Percentiles rank a stretch among this genome's conserved stretches.
These are phyloP conservation scores for Papilio xuthus DNA, from an alignment of 1,140 invertebrate genomes.

Conservation along the genomic window DNA sequence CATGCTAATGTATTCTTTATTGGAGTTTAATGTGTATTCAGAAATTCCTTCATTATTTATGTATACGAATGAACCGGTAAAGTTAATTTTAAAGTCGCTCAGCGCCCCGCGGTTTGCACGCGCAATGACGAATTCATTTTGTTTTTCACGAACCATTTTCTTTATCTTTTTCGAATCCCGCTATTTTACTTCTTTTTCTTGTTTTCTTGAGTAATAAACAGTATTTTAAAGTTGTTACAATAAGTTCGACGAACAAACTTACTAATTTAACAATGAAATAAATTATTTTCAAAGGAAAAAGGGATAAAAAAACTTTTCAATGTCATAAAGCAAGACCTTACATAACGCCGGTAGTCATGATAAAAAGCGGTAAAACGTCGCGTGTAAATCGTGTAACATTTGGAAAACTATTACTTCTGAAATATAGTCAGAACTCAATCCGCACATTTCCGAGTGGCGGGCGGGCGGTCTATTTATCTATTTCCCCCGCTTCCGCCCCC, in stretches of 20 bases:
- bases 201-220: conserved; percentile 39
- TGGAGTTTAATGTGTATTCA: conserved; percentile 81
- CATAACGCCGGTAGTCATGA: conserved; percentile 58
- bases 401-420: conserved; percentile 79
- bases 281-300: conserved; percentile 53
- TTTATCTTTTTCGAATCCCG: conserved; percentile 56
- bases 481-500: conserved; percentile 79
- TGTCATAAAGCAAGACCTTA: conserved; percentile 64
- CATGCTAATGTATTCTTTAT: conserved; percentile 82
- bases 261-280: background rate
- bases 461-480: conserved; percentile 81
- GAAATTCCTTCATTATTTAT: conserved; percentile 81
- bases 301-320: conserved; percentile 61
- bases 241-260: background rate
- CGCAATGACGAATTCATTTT: conserved; percentile 50
- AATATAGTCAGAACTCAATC: conserved; percentile 81
- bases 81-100: conserved; percentile 80
- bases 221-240: background rate
- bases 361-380: conserved; percentile 73
- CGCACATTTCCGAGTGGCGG: conserved; percentile 79
- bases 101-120: conserved; percentile 68
- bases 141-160: conserved; percentile 68
- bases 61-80: conserved; percentile 79
- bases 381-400: conserved; percentile 79
- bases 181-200: conserved; percentile 50